Evolutionary conservation across 37 sponge, comb jelly and placozoan genomes (phyloP), one percentile per base, ranked within the genome.

Genomic region (Chondrosia reniformis): DNA sequence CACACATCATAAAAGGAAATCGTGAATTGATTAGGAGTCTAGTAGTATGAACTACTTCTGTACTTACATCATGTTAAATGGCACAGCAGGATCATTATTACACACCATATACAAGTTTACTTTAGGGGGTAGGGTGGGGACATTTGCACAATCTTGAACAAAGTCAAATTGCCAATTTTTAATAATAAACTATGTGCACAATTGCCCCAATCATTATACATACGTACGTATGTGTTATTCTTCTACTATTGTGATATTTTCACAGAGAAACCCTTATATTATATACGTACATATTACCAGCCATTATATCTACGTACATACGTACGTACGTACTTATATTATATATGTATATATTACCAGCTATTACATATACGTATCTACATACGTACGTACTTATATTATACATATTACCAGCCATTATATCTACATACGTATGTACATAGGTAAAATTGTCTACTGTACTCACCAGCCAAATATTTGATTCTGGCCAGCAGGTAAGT

Each of bases 381-480:
- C 38, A 41, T 15, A 49, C 52, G 15, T 15, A 49, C 52, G 15
- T 49, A 15, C 52, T 19, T 15, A 49, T 49, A 49, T 15, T n/a
- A 49, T 15, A 49, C 52, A 49, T 37, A 30, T 32, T 2, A 39
- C 42, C 58, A 2, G 36, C 27, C 37, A 42, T 43, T 22, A 10
- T 24, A 30, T 56, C 62, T 56, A 30, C 44, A 45, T 58, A 25
- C 54, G 76, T 1, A 49, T 19, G 15, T 15, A 49, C 52, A 49
- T 49, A 49, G 15, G 10, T 15, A 49, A 19, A 10, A 15, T 10
- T 19, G 52, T 3, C 38, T 0, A 37, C 3, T 54, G 30, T 21
- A 75, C 83, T 79, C 22, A 91, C 97, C 97, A 30, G 89, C 84
- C 2, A 94, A 79, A 76, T 80, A 97, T 46, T 85, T 97, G 72